These are phyloP conservation scores for Heliconius hewitsoni DNA, from an alignment of 1,140 invertebrate genomes.

Conservation along the genomic window DNA sequence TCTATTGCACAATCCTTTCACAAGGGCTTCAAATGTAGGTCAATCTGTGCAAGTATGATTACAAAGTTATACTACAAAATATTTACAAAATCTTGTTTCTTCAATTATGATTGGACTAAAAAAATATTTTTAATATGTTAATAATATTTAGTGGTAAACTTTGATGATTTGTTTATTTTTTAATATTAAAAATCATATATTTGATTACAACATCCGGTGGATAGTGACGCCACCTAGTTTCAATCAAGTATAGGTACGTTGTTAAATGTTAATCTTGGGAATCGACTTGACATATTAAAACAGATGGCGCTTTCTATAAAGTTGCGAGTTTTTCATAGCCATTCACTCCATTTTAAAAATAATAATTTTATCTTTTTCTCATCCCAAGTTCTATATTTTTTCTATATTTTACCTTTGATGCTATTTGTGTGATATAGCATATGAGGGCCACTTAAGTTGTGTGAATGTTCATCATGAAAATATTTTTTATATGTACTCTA, in stretches of 20 bases:
- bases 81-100: background rate
- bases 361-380: background rate
- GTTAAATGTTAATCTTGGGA: background rate
- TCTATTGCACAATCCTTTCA: slow-evolving; percentile 81
- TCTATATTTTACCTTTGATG: background rate
- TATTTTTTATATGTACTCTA: background rate
- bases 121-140: background rate
- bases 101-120: background rate
- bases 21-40: slow-evolving; percentile 80
- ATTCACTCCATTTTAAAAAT: background rate
- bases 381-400: background rate
- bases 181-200: slow-evolving; percentile 21
- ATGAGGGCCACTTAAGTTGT: background rate
- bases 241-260: background rate
- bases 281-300: background rate
- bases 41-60: slow-evolving; percentile 75
- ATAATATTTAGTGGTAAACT: background rate
- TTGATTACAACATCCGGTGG: slow-evolving; percentile 49
- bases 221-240: slow-evolving; percentile 43
- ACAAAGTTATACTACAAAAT: slow-evolving; percentile 46
- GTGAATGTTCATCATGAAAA: background rate
- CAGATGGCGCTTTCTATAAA: background rate
- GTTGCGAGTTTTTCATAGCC: background rate
- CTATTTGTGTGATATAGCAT: background rate
- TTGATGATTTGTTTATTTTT: background rate